Base-by-base conservation (phyloP, 2,797 vertebrate genomes). In the Amphiprion clarkii region DNA sequence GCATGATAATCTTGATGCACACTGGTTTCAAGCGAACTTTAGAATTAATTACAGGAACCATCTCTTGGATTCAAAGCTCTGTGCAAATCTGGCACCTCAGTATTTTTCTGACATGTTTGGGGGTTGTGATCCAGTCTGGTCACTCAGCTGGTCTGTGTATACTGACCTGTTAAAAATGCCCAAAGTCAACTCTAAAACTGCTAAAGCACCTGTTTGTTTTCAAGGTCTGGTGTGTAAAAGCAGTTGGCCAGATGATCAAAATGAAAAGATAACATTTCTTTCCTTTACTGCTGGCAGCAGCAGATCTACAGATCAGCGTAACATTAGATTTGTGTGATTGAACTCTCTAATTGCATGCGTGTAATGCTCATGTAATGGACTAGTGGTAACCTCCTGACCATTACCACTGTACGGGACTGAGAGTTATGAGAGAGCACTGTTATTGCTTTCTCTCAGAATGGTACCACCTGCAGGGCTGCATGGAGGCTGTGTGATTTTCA, bases 101-200 rank as follows among this genome's bases (percentile, higher is more conserved):
- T 81, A 70, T 77, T 61, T 74, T 69, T 67, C 58, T 53, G 53
- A 66, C 62, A 66, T 48, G 39, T 5, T 13, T 55, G 67, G 65
- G n/a, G 48, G 61, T 68, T 58, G 42, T 67, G 36, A 53, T 7
- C 21, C n/a, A 40, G 54, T 63, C 39, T 54, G 27, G 25, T 25
- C 25, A 27, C 62, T 46, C 53, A 44, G 40, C 58, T 65, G 78
- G 36, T 79, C 27, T 65, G 33, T 46, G 23, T 46, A 51, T 39
- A 7, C 23, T 76, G 67, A 75, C 64, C 61, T 84, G 81, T 83
- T 2, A 58, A 77, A 84, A 77, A 73, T 74, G 49, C 65, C 74
- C 67, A 76, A 5, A 78, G 39, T 74, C 64, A 77, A 59, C 42
- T 67, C 39, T 27, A 57, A 78, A 76, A 59, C 60, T 65, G 59